Conservation (phyloP, 2,888 invertebrate genomes). For the Cerastis leucographa region DNA sequence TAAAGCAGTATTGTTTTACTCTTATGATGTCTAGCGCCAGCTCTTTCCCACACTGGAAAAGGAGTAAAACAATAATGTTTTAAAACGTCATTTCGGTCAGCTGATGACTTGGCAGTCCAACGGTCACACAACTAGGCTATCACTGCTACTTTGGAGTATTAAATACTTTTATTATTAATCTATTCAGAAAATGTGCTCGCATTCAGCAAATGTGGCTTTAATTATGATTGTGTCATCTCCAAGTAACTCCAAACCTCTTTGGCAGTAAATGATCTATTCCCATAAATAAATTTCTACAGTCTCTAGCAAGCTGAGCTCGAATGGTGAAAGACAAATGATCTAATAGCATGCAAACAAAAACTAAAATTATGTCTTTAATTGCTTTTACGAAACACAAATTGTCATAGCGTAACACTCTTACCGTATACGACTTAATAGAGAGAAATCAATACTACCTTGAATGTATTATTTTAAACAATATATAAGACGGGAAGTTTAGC, state of each 20-base stretch:
- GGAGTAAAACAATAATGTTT: too few species aligned
- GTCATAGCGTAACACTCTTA: constrained; percentile 35
- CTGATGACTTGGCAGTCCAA: too few species aligned
- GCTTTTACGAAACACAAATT: constrained; percentile 35
- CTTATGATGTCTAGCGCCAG: too few species aligned
- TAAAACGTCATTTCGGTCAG: too few species aligned
- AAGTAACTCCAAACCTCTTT: neutral
- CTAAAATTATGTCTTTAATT: constrained; percentile 30
- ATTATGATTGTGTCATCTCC: neutral
- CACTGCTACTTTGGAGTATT: too few species aligned
- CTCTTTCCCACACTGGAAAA: too few species aligned
- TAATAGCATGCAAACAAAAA: constrained; percentile 21
- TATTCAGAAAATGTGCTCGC: too few species aligned
- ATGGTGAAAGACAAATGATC: neutral
- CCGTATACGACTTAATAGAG: constrained; percentile 32
- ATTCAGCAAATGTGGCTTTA: too few species aligned
- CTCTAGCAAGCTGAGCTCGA: neutral
- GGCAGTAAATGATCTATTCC: too few species aligned
- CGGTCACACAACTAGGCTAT: too few species aligned
- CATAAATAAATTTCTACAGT: neutral
- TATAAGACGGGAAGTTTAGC: constrained; percentile 52
- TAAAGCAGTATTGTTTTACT: too few species aligned
- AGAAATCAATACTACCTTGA: constrained; percentile 64
- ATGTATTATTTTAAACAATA: constrained; percentile 45
- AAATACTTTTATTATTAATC: too few species aligned